phyloP scores from a whole-genome alignment of 2,888 invertebrate species.

The Linnaemya tessellans region DNA sequence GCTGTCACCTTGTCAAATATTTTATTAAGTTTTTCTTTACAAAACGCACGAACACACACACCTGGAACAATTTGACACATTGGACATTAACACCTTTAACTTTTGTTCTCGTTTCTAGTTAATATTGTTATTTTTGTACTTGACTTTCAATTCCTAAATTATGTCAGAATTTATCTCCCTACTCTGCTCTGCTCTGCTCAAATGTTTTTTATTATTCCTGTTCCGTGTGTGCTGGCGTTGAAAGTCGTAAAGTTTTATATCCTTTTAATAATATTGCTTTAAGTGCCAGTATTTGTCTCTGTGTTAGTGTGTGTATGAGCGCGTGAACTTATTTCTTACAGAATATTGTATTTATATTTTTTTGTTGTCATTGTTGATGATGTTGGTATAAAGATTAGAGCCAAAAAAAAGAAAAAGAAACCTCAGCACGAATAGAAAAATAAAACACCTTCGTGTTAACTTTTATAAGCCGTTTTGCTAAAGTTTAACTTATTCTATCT shows the following conservation, averaged over 20 bases:
- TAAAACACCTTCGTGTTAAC: slow-evolving; percentile 63
- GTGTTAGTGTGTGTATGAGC: slow-evolving; percentile 1
- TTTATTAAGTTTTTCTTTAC: slow-evolving; percentile 39
- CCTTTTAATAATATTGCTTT: slow-evolving; percentile 49
- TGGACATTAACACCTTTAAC: slow-evolving; percentile 70
- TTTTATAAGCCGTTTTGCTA: slow-evolving; percentile 60
- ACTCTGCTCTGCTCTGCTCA: neutral
- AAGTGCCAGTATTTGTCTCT: slow-evolving; percentile 13
- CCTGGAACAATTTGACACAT: slow-evolving; percentile 66
- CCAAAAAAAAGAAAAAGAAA: slow-evolving; percentile 18
- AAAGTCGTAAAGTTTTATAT: slow-evolving; percentile 60
- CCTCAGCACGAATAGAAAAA: slow-evolving; percentile 43
- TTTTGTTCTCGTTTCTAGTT: slow-evolving; percentile 38
- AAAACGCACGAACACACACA: slow-evolving; percentile 56
- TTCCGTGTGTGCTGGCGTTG: neutral
- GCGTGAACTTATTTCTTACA: neutral
- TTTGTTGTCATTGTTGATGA: slow-evolving; percentile 38
- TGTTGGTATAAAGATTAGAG: slow-evolving; percentile 60
- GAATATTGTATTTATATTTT: slow-evolving; percentile 42
- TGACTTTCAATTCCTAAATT: slow-evolving; percentile 50
- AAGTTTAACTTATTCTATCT: slow-evolving; percentile 38
- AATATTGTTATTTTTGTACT: slow-evolving; percentile 51
- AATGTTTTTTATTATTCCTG: slow-evolving; percentile 20
- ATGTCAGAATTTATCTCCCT: slow-evolving; percentile 10
- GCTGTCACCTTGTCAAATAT: slow-evolving; percentile 42